Conservation (phyloP, 1,140 invertebrate species). For the Leptopilina clavipes region DNA sequence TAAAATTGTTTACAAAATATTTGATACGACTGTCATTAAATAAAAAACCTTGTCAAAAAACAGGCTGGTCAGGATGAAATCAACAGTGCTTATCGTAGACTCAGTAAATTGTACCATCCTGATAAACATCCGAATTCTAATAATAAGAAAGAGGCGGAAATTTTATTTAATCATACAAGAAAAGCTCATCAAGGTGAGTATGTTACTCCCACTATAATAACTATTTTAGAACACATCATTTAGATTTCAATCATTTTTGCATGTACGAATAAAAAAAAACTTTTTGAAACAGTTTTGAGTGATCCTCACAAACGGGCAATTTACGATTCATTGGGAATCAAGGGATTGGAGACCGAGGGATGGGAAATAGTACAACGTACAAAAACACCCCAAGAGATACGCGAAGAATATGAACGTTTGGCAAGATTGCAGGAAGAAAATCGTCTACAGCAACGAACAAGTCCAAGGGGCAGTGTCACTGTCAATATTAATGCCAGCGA, state of each 20-base stretch:
- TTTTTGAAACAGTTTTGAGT: constrained; percentile 79
- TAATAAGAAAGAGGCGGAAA: constrained; percentile 90
- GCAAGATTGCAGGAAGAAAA: constrained; percentile 87
- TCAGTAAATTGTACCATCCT: constrained; percentile 94
- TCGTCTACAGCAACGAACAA: constrained; percentile 88
- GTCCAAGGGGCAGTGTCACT: constrained; percentile 91
- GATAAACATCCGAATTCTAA: constrained; percentile 92
- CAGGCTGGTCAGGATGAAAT: constrained; percentile 93
- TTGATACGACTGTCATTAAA: too few species aligned
- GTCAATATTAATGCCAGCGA: constrained; percentile 95
- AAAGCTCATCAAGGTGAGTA: constrained; percentile 93
- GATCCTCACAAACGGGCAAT: constrained; percentile 88
- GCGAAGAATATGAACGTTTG: constrained; percentile 94
- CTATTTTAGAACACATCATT: constrained; percentile 66
- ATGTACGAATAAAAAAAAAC: constrained; percentile 51
- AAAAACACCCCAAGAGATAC: constrained; percentile 93
- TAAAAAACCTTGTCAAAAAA: constrained; percentile 55
- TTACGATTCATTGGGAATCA: constrained; percentile 85
- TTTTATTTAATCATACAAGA: constrained; percentile 93
- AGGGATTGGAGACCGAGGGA: constrained; percentile 91
- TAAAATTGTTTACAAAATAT: too few species aligned
- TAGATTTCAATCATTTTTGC: constrained; percentile 75
- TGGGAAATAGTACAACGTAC: constrained; percentile 94
- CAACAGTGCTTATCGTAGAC: constrained; percentile 90
- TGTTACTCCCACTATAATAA: too few species aligned